These are phyloP conservation scores for Zosterops pallidus DNA, from an alignment of 2,113 vertebrate genomes.

Conservation along the genomic window DNA sequence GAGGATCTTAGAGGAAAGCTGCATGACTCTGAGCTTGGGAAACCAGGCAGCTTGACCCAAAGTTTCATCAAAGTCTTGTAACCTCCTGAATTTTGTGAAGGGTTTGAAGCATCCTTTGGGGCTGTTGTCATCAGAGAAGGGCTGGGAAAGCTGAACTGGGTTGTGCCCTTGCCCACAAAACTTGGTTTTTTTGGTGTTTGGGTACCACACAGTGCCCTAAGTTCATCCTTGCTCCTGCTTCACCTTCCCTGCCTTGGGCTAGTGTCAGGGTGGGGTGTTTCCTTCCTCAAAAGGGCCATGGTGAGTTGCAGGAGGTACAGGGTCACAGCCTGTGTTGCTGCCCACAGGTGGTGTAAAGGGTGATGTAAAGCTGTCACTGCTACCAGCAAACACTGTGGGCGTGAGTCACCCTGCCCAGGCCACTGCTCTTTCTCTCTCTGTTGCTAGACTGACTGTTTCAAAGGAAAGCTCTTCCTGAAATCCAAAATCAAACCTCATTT, in stretches of 20 bases:
- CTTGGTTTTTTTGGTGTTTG: accelerated
- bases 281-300: accelerated
- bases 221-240: background rate
- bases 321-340: background rate
- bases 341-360: background rate
- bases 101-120: background rate
- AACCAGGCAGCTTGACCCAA: background rate
- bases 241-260: background rate
- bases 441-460: background rate
- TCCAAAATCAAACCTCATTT: background rate
- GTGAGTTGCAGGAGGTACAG: background rate
- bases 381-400: accelerated
- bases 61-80: background rate
- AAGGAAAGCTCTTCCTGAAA: background rate
- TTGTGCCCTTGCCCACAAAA: background rate
- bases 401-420: accelerated
- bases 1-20: background rate
- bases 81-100: background rate
- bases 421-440: background rate
- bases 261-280: background rate
- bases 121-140: background rate
- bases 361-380: background rate
- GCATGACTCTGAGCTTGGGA: background rate
- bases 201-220: accelerated
- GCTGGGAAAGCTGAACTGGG: background rate